Conservation (phyloP, 2,113 vertebrate species). For the Crotalus viridis region DNA sequence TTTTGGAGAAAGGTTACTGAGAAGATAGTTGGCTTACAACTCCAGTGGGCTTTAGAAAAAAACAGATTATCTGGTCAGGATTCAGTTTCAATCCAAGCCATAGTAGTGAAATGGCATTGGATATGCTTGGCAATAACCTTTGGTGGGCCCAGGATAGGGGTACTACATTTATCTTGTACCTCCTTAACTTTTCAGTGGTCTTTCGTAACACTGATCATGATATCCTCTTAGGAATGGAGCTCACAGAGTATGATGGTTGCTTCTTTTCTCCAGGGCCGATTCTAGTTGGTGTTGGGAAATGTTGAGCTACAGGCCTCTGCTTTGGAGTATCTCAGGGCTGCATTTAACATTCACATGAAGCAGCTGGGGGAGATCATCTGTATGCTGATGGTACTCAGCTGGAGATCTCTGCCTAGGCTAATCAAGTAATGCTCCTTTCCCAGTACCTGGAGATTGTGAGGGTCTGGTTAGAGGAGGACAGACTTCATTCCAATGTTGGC, state of each 20-base stretch:
- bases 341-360: background rate
- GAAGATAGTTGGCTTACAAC: background rate
- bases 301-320: background rate
- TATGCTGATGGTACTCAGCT: background rate
- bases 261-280: background rate
- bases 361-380: background rate
- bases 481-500: background rate
- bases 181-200: background rate
- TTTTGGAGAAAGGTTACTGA: background rate
- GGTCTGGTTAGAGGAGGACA: background rate
- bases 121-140: background rate
- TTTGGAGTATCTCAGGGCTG: background rate
- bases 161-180: background rate
- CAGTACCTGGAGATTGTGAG: background rate
- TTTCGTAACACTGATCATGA: background rate
- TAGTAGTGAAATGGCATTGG: background rate
- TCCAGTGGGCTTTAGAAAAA: background rate
- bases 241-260: background rate
- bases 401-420: background rate
- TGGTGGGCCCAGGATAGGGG: background rate
- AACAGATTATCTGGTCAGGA: background rate
- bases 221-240: background rate
- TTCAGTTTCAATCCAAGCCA: background rate
- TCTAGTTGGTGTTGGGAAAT: background rate
- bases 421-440: background rate